A percentile compares a stretch with the other conserved stretches of the same genome.
These are phyloP conservation scores for Trichonephila clavipes DNA, from an alignment of 1,140 invertebrate species.

Conservation along the genomic window DNA sequence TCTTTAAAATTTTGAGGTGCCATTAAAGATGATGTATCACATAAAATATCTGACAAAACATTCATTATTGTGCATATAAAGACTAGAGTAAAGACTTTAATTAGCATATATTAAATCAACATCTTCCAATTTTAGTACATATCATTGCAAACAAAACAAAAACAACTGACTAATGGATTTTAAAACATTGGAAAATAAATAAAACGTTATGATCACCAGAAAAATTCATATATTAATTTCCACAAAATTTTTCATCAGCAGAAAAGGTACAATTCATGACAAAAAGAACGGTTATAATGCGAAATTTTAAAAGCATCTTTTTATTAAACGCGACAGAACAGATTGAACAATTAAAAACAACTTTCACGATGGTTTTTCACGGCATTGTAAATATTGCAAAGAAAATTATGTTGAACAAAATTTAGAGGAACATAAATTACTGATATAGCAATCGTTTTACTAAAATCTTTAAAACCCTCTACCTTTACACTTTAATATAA, in stretches of 20 bases:
- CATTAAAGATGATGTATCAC: constrained; percentile 59
- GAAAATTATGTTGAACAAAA: not conserved
- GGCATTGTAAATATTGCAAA: not conserved
- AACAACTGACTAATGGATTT: not conserved
- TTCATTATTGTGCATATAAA: constrained; percentile 64
- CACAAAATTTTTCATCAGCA: not conserved
- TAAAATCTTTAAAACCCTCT: not conserved
- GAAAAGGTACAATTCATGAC: not conserved
- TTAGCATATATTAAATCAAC: constrained; percentile 48
- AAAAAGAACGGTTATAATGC: not conserved
- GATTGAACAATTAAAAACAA: not conserved
- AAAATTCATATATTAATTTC: not conserved
- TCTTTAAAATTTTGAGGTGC: constrained; percentile 65
- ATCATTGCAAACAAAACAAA: not conserved
- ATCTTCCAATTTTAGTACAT: not conserved
- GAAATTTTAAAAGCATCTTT: not conserved
- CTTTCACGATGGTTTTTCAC: not conserved
- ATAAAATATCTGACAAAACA: constrained; percentile 72
- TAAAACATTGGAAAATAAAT: not conserved
- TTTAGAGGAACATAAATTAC: not conserved
- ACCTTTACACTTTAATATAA: not conserved
- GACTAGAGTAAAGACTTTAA: constrained; percentile 63
- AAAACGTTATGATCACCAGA: not conserved
- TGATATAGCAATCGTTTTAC: not conserved
- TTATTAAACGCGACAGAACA: not conserved